Conservation (phyloP, 2,797 vertebrate species). For the Sebastes elongatus region DNA sequence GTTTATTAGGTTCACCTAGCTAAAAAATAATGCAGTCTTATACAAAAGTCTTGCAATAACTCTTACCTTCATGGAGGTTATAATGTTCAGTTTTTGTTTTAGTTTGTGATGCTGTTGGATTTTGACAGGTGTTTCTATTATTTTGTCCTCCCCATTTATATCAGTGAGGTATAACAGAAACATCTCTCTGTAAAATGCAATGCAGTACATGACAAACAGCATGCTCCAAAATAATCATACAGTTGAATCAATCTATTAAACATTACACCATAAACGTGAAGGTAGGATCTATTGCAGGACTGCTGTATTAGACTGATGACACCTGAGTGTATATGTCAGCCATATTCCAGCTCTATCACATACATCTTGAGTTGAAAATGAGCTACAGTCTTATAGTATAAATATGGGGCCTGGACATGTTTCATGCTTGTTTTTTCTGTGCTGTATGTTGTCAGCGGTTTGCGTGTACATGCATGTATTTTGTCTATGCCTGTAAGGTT, state of each 20-base stretch:
- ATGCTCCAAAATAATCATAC: background rate
- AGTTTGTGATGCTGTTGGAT: background rate
- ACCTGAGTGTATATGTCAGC: background rate
- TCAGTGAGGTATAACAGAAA: background rate
- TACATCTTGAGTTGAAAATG: background rate
- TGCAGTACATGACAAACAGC: background rate
- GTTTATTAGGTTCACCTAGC: background rate
- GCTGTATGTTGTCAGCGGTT: background rate
- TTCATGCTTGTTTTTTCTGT: background rate
- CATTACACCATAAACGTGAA: background rate
- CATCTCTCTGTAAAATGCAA: background rate
- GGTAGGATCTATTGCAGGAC: background rate
- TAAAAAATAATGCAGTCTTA: background rate
- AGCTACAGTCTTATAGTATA: background rate
- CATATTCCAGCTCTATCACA: background rate
- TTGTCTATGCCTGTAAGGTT: background rate
- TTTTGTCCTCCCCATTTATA: no score
- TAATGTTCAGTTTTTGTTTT: background rate
- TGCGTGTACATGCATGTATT: slow-evolving; percentile 14
- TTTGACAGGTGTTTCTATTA: background rate
- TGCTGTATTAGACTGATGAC: background rate
- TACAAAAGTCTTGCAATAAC: background rate
- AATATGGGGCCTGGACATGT: background rate
- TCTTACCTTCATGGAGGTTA: background rate
- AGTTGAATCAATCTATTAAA: background rate